Base-by-base conservation (phyloP, 92 coral and sea anemone genomes). In the Paragorgia papillata region DNA sequence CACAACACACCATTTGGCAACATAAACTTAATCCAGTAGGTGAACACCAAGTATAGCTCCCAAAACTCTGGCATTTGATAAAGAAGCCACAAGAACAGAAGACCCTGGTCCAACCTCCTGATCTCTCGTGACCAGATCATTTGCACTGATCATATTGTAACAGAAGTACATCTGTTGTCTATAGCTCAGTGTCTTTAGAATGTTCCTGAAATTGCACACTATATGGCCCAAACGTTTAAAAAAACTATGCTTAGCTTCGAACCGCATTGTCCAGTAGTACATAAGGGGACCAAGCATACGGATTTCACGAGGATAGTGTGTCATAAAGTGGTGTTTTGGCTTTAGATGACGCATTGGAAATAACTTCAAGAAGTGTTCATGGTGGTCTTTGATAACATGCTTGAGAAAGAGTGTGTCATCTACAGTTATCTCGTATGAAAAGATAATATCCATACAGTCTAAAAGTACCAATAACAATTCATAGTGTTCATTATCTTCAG, bases 311-410 rank as follows among this genome's bases (percentile, higher is more conserved):
- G n/a, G n/a, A n/a, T n/a, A n/a, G n/a, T n/a, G n/a, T n/a, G n/a
- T n/a, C n/a, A n/a, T n/a, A n/a, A 65, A 34, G 73, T 65, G 73
- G 21, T 65, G 73, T 25, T 65, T 65, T 1, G 73, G 73, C 55
- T 65, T 65, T 10, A 65, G 55, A 41, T 37, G 18, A 3, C 73
- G 51, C 29, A 34, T 35, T 24, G 57, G 49, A 44, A 66, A 66
- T 10, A 66, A 18, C 21, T 65, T 20, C 55, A 65, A 35, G 44
- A 65, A 65, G 73, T 65, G 55, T 41, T 65, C 73, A 40, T 65
- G 73, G 26, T 59, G n/a, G 66, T 63, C 70, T 63, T 63, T 33
- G 41, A 62, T 32, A 1, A 63, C 18, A 14, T 63, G 70, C 37
- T 63, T 63, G 12, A 63, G 37, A 29, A 63, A 39, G 7, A 32